Percentiles rank a stretch among this genome's conserved stretches.
Evolutionary conservation across 2,888 invertebrate species (phyloP).

Genomic region (Xiphydria camelus): DNA sequence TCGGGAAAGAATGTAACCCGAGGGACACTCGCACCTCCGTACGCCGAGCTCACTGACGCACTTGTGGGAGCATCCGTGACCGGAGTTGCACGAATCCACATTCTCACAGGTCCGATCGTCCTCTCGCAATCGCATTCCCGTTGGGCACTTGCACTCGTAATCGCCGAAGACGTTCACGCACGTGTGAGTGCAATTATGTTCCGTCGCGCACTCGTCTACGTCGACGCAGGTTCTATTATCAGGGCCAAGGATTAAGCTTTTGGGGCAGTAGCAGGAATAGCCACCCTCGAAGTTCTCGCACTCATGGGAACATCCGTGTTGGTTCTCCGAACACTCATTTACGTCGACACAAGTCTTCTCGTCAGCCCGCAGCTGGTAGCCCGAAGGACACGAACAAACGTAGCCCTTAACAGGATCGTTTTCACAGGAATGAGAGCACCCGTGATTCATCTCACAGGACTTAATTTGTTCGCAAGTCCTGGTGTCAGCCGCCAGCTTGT

Average conservation of each 20-base stretch:
- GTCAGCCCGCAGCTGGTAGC: slow-evolving; percentile 50
- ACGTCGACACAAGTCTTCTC: slow-evolving; percentile 57
- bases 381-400: slow-evolving; percentile 60
- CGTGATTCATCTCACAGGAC: slow-evolving; percentile 23
- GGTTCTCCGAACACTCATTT: slow-evolving; percentile 55
- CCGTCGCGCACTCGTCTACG: slow-evolving; percentile 21
- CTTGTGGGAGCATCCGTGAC: slow-evolving; percentile 58
- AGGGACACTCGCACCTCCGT: slow-evolving; percentile 60
- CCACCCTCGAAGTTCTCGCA: slow-evolving; percentile 56
- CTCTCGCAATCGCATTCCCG: slow-evolving; percentile 53
- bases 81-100: slow-evolving; percentile 20
- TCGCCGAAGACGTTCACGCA: slow-evolving; percentile 41
- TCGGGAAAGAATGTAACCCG: slow-evolving; percentile 48
- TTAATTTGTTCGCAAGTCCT: slow-evolving; percentile 22
- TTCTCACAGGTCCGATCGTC: slow-evolving; percentile 29
- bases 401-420: slow-evolving; percentile 59
- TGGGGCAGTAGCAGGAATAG: slow-evolving; percentile 60
- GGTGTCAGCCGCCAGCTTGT: slow-evolving; percentile 31
- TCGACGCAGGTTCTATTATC: slow-evolving; percentile 47
- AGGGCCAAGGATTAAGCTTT: slow-evolving; percentile 47
- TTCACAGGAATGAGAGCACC: slow-evolving; percentile 24
- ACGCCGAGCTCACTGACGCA: slow-evolving; percentile 61
- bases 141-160: slow-evolving; percentile 43
- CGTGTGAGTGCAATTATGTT: slow-evolving; percentile 47
- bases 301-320: slow-evolving; percentile 41